A percentile compares a stretch with the other conserved stretches of the same genome.
Evolutionary conservation across 2,113 vertebrate genomes (phyloP).

Genomic region (Engraulis encrasicolus): DNA sequence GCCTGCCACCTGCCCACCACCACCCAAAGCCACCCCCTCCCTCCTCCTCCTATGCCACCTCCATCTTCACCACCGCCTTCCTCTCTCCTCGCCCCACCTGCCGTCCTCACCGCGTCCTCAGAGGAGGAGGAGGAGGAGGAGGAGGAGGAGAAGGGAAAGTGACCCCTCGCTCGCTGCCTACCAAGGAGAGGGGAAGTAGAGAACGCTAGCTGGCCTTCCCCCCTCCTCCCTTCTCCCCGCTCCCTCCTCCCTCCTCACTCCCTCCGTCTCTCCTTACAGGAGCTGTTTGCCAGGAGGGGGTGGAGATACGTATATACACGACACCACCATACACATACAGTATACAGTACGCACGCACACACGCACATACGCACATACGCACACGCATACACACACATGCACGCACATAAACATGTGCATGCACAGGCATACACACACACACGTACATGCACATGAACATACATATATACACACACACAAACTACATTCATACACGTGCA

Average conservation of each 20-base stretch:
- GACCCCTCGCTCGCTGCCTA: not conserved
- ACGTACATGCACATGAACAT: too few relatives aligned
- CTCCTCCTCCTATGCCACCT: too few relatives aligned
- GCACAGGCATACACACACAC: not conserved
- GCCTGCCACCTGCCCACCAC: not conserved
- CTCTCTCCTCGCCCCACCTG: not conserved
- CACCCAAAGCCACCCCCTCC: not conserved
- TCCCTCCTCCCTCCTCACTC: too few relatives aligned
- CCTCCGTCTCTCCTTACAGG: slow-evolving; percentile 40
- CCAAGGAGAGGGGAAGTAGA: slow-evolving; percentile 21
- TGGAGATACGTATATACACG: slow-evolving; percentile 16
- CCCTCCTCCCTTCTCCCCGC: too few relatives aligned
- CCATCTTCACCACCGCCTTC: too few relatives aligned
- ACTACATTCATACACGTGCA: not conserved
- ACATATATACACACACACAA: too few relatives aligned
- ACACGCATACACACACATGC: too few relatives aligned
- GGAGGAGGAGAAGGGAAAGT: not conserved
- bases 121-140: not conserved
- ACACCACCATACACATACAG: not conserved
- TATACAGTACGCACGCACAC: too few relatives aligned
- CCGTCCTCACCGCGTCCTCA: too few relatives aligned
- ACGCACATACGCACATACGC: too few relatives aligned
- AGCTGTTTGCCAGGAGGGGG: slow-evolving; percentile 35
- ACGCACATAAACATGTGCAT: not conserved
- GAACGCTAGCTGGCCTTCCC: slow-evolving; percentile 26